Evolutionary conservation across 2,797 vertebrate species (phyloP).

Genomic region (Hephaestus fuliginosus): DNA sequence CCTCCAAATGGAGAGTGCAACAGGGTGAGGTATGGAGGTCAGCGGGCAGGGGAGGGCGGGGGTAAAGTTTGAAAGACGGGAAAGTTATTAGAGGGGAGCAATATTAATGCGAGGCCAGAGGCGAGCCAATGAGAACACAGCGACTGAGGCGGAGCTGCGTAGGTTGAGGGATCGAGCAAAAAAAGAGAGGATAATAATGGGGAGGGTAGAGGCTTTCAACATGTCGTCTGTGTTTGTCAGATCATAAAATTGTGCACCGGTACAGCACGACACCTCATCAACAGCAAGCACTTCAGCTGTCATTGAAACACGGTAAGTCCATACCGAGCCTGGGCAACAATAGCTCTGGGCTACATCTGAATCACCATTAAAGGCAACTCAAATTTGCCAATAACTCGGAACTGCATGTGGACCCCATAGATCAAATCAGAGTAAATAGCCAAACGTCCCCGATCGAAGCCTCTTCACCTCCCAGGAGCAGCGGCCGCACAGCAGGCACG

Average conservation of each 20-base stretch:
- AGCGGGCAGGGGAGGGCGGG: slow-evolving; percentile 50
- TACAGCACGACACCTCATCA: slow-evolving; percentile 66
- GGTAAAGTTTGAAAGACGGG: slow-evolving; percentile 71
- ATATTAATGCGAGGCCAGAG: slow-evolving; percentile 58
- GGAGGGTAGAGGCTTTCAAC: slow-evolving; percentile 47
- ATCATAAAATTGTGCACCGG: slow-evolving; percentile 58
- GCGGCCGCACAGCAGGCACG: slow-evolving; percentile 62
- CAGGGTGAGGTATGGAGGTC: slow-evolving; percentile 74
- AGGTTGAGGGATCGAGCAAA: slow-evolving; percentile 29
- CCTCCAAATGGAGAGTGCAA: slow-evolving; percentile 77
- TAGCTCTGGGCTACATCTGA: slow-evolving; percentile 62
- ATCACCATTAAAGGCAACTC: slow-evolving; percentile 53
- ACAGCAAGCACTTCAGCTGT: slow-evolving; percentile 55
- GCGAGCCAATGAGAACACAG: slow-evolving; percentile 46
- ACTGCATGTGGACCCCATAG: slow-evolving; percentile 50
- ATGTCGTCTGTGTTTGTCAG: slow-evolving; percentile 63
- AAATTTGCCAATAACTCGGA: slow-evolving; percentile 65
- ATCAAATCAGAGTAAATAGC: slow-evolving; percentile 78
- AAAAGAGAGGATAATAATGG: slow-evolving; percentile 32
- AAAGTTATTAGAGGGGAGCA: slow-evolving; percentile 73
- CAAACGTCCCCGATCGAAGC: slow-evolving; percentile 58
- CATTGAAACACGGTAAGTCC: slow-evolving; percentile 54
- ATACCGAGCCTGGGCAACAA: slow-evolving; percentile 44
- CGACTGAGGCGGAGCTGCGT: slow-evolving; percentile 44
- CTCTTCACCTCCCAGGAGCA: slow-evolving; percentile 67